phyloP scores from a whole-genome alignment of 1,140 invertebrate species.

The Lordiphosa stackelbergi region DNA sequence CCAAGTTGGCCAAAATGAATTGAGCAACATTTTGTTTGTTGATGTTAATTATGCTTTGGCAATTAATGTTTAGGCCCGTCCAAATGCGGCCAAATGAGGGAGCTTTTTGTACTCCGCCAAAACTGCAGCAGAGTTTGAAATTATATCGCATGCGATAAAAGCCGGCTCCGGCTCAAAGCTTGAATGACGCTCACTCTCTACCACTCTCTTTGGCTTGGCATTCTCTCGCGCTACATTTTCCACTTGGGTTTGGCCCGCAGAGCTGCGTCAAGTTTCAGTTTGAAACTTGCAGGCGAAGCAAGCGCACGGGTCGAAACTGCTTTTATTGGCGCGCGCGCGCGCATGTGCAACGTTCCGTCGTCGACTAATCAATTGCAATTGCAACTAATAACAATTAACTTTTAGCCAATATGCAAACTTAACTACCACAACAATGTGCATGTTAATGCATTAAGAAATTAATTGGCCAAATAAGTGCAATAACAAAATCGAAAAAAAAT shows the following conservation, averaged over 20 bases:
- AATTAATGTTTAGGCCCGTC: conserved; percentile 20
- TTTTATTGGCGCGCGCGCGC: conserved; percentile 9
- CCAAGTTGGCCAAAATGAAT: conserved; percentile 43
- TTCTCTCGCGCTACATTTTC: conserved; percentile 7
- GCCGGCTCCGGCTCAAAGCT: conserved; percentile 10
- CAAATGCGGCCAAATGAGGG: not conserved
- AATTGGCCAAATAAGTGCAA: conserved; percentile 10
- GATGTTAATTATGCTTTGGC: conserved; percentile 32
- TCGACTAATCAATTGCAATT: conserved; percentile 41
- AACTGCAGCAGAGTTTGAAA: conserved; percentile 32
- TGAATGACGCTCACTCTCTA: conserved; percentile 14
- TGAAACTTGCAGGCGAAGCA: conserved; percentile 40
- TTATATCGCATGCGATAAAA: conserved; percentile 40
- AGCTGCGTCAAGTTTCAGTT: conserved; percentile 38
- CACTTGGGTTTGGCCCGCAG: conserved; percentile 22
- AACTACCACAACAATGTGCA: no score
- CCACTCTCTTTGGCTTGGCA: not conserved
- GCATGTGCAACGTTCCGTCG: conserved; percentile 32
- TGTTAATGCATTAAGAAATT: conserved; percentile 6
- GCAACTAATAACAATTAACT: conserved; percentile 4
- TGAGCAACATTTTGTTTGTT: conserved; percentile 43
- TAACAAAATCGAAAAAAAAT: not conserved
- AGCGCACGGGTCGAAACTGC: conserved; percentile 33
- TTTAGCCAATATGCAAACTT: no score
- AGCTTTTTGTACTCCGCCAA: conserved; percentile 10